These are phyloP conservation scores for Scomber scombrus DNA, from an alignment of 2,113 vertebrate species.

Conservation along the genomic window DNA sequence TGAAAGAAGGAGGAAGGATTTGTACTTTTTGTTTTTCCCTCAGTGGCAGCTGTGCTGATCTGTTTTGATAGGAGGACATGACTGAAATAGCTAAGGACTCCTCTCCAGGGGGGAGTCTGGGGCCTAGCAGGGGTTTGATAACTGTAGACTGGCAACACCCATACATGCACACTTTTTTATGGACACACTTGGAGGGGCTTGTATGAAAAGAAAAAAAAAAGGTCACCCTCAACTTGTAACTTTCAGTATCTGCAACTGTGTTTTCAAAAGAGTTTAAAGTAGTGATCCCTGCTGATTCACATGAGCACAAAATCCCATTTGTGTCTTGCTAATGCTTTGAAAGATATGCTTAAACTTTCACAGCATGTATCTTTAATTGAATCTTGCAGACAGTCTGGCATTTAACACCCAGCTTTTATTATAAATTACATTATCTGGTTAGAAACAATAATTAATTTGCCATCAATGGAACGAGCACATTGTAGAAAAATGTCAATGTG, in stretches of 20 bases:
- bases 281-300: not conserved
- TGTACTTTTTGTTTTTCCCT: slow-evolving; percentile 2
- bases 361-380: slow-evolving; percentile 13
- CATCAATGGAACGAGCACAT: not conserved
- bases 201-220: not conserved
- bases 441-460: not conserved
- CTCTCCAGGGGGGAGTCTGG: slow-evolving; percentile 24
- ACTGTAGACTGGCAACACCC: slow-evolving; percentile 18
- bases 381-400: not conserved
- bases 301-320: slow-evolving; percentile 1
- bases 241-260: not conserved
- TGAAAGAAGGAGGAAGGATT: slow-evolving; percentile 8
- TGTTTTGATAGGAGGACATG: slow-evolving; percentile 57
- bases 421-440: slow-evolving; percentile 4
- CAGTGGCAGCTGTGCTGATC: slow-evolving; percentile 30
- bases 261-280: not conserved
- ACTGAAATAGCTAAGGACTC: slow-evolving; percentile 48
- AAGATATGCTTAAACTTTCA: not conserved
- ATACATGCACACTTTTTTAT: not conserved
- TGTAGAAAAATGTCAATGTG: not conserved
- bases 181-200: slow-evolving; percentile 8
- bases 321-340: not conserved
- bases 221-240: not conserved
- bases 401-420: not conserved
- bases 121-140: slow-evolving; percentile 18